Evolutionary conservation across 2,888 invertebrate genomes (phyloP), one percentile per base, ranked within the genome.

Genomic region (Adela reaumurella): DNA sequence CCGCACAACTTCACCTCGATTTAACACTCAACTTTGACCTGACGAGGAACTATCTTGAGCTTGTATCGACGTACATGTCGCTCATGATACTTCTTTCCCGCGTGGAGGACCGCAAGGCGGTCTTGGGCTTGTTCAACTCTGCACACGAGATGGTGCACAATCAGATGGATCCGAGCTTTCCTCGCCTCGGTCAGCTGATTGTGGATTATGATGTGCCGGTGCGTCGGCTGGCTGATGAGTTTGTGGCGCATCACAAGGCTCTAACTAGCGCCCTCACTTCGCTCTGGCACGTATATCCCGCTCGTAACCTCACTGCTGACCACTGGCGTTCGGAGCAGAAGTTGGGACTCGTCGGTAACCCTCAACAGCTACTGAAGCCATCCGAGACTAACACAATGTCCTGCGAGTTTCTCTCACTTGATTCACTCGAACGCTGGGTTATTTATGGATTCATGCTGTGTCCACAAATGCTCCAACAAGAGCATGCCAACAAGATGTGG

Each of bases 51-150:
- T 99, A 99, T 69, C 80, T 99, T 56, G 98, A 99, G 67, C 81
- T 99, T 50, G 93, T 98, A 4, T 87, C 90, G 2, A 96, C 92
- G 1, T 98, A 98, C 67, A 90, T 97, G 1, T 90, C 94, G 4
- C 77, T 99, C 29, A 98, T 99, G 97, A 92, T 99, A 53, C 79
- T 99, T 14, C 76, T 99, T n/a, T 97, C 98, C 0, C 83, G 96
- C 58, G 97, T 99, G 0, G 99, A 99, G 69, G 99, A 99, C 67
- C 84, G 99, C 11, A 98, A 98, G 78, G 94, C 96, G 1, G 97
- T 98, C 0, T 72, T 99, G 44, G 97, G 98, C 0, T 81, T 99
- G 17, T 99, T 96, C 66, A 99, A 98, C 80, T 95, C 94, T 43
- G 99, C 98, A 3, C 93, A 96, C 77, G 99, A 99, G 78, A 88